These are phyloP conservation scores for Clivina fossor DNA, from an alignment of 2,888 invertebrate genomes.

Conservation along the genomic window DNA sequence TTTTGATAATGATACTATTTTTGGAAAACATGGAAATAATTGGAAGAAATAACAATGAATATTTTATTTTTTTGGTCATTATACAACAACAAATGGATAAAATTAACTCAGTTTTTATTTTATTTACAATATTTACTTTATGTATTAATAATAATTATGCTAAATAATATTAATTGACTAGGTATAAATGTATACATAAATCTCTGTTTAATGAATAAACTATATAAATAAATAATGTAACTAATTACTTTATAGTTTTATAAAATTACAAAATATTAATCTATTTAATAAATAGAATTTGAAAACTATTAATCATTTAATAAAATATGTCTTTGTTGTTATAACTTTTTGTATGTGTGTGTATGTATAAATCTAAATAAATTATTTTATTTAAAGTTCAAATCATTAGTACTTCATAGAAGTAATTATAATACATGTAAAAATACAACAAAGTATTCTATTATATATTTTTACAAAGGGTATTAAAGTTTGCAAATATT, in stretches of 20 bases:
- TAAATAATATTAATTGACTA: slow-evolving; percentile 9
- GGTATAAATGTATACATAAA: background rate
- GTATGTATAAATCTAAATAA: background rate
- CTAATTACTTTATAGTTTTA: slow-evolving; percentile 2
- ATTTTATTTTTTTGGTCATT: slow-evolving; percentile 22
- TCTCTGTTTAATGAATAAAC: background rate
- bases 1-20: too few species aligned
- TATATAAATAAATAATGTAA: background rate
- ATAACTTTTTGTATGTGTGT: too few species aligned
- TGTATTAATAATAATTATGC: background rate
- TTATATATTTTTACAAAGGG: slow-evolving; percentile 19
- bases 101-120: slow-evolving; percentile 7
- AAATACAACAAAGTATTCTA: slow-evolving; percentile 23
- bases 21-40: too few species aligned
- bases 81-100: slow-evolving; percentile 30
- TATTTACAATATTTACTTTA: slow-evolving; percentile 17
- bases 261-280: slow-evolving; percentile 2
- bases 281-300: background rate
- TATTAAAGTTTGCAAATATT: slow-evolving; percentile 16
- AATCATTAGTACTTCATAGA: slow-evolving; percentile 22
- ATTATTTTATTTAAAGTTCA: background rate
- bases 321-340: too few species aligned
- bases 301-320: too few species aligned
- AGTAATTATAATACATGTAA: slow-evolving; percentile 23
- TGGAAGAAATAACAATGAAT: slow-evolving; percentile 25